Base-by-base conservation (phyloP, 53 echinoderm and acorn worm species). In the Paracentrotus lividus region DNA sequence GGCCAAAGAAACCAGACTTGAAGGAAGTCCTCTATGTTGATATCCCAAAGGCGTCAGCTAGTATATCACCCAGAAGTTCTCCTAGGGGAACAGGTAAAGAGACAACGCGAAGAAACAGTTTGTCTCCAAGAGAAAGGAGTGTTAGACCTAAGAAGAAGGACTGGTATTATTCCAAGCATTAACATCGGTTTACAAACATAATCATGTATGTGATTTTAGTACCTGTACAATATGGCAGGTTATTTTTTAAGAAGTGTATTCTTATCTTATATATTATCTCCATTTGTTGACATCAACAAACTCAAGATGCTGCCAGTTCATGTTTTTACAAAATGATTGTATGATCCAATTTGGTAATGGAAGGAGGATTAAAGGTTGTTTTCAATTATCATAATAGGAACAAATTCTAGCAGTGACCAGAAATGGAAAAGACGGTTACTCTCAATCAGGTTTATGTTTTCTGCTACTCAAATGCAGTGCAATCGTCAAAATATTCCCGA, bases 81-180 rank as follows among this genome's bases (percentile, higher is more conserved):
- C 96, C 96, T 21, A 93, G 84, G 69, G 92, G 93, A 66, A 53
- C 29, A 42, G 93, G 92, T 16, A 92, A 43, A 36, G 94, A 95
- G 23, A 40, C 59, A 29, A 21, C 86, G 27, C 57, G 95, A 16
- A 88, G 93, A 43, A 95, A 93, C 52, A 96, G 93, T 77, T 85
- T 93, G 42, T 97, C 97, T n/a, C 97, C 97, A 20, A 95, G 94
- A 88, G 97, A 97, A 75, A 97, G 95, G 91, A 97, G 97, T 87
- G 97, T 97, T 18, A 54, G 97, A 16, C 97, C 97, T 43, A 97
- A 97, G 89, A 97, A 96, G 84, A 92, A 96, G 38, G 94, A 96
- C 49, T 96, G 91, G 91, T 91, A 29, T 52, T 91, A 91, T 55
- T 72, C 91, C 38, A 91, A 91, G 38, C 91, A 91, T 36, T 91